These are phyloP conservation scores for Hippocampus abdominalis DNA, from an alignment of 2,113 vertebrate species.

Conservation along the genomic window DNA sequence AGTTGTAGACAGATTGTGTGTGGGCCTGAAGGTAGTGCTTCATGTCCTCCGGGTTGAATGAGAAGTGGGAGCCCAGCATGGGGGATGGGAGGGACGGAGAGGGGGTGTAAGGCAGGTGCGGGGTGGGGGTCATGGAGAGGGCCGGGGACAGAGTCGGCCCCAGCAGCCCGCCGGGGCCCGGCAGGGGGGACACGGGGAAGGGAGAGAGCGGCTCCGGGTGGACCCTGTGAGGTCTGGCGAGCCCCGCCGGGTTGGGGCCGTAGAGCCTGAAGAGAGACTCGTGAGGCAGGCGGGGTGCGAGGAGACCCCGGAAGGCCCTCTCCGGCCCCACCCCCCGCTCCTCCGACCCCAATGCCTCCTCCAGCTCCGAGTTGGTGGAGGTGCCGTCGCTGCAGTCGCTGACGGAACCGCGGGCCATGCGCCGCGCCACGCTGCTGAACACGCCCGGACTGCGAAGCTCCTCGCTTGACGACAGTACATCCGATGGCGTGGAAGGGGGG, in stretches of 20 bases:
- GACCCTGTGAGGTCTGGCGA: conserved; percentile 71
- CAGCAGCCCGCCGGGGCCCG: conserved; percentile 75
- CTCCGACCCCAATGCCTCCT: conserved; percentile 76
- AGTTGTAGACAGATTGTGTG: conserved; percentile 91
- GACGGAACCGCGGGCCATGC: conserved; percentile 82
- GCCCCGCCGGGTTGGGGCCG: conserved; percentile 68
- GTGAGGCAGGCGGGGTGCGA: conserved; percentile 77
- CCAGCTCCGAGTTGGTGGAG: conserved; percentile 83
- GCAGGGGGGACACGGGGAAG: conserved; percentile 84
- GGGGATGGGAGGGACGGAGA: conserved; percentile 86
- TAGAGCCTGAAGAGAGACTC: conserved; percentile 83
- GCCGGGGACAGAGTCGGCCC: conserved; percentile 82
- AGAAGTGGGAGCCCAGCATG: conserved; percentile 86
- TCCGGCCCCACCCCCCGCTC: conserved; percentile 62
- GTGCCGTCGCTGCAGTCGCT: conserved; percentile 91
- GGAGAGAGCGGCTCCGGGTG: conserved; percentile 83
- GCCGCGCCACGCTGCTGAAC: conserved; percentile 78
- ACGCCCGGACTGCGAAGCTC: conserved; percentile 84
- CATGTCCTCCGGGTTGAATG: conserved; percentile 92
- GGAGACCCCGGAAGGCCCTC: conserved; percentile 75
- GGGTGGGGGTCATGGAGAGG: conserved; percentile 83
- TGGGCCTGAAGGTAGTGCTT: conserved; percentile 92
- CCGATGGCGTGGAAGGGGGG: conserved; percentile 83
- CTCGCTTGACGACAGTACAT: conserved; percentile 83
- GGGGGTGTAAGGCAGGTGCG: conserved; percentile 84